Conservation (phyloP, 23 tunicate species). For the Clavelina lepadiformis region DNA sequence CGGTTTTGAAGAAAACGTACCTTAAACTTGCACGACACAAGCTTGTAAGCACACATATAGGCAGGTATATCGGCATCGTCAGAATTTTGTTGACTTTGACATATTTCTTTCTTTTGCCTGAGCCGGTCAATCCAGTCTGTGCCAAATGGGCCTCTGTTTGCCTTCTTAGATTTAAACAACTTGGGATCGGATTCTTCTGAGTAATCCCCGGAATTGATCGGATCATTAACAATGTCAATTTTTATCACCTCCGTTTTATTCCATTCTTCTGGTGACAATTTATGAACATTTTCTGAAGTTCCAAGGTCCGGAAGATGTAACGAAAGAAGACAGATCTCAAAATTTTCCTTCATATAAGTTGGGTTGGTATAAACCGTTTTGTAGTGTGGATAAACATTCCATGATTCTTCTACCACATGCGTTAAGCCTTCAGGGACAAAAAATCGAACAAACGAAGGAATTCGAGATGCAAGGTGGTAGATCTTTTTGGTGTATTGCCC, state of each 20-base stretch:
- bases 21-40: constrained; percentile 81
- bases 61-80: background rate
- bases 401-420: constrained; percentile 59
- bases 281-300: constrained; percentile 51
- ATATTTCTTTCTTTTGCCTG: constrained; percentile 6
- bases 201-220: constrained; percentile 25
- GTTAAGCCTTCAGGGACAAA: constrained; percentile 36
- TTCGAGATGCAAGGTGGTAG: constrained; percentile 52
- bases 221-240: constrained; percentile 60
- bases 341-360: constrained; percentile 50
- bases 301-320: constrained; percentile 49
- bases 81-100: background rate
- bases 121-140: constrained; percentile 41
- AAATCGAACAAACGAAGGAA: constrained; percentile 30
- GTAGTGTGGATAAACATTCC: constrained; percentile 83
- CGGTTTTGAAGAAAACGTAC: constrained; percentile 67
- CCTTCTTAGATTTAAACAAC: constrained; percentile 13
- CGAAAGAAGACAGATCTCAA: constrained; percentile 35
- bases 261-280: constrained; percentile 17
- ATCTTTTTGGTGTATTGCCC: constrained; percentile 71
- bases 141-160: constrained; percentile 36
- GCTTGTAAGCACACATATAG: constrained; percentile 90
- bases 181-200: constrained; percentile 36
- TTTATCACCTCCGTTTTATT: constrained; percentile 35
- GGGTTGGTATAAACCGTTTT: constrained; percentile 83